Evolutionary conservation across 2,113 vertebrate genomes (phyloP).

Genomic region (Tragelaphus strepsiceros): DNA sequence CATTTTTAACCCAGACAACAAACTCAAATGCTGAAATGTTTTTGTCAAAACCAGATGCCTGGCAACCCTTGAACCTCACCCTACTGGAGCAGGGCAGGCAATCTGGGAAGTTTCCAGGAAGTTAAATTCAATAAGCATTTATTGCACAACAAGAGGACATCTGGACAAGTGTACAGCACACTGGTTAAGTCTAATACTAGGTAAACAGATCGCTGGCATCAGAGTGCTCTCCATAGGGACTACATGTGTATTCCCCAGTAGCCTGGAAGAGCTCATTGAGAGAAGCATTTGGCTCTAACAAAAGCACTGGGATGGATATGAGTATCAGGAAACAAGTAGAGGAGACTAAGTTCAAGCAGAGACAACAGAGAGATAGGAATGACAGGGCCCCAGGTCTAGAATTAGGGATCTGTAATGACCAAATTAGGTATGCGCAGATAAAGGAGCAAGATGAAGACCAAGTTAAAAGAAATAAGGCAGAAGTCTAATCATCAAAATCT

Average conservation of each 20-base stretch:
- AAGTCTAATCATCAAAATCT: neutral
- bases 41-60: conserved; percentile 13
- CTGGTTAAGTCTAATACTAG: neutral
- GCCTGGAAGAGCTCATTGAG: neutral
- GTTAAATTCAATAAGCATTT: conserved; percentile 37
- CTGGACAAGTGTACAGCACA: neutral
- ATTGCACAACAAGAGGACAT: neutral
- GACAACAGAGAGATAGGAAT: neutral
- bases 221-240: neutral
- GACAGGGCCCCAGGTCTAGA: neutral
- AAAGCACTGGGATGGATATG: neutral
- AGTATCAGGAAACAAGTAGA: neutral
- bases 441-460: neutral
- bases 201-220: neutral
- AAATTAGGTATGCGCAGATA: neutral
- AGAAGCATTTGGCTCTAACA: neutral
- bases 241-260: neutral
- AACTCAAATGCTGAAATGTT: neutral
- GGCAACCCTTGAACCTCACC: neutral
- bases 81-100: neutral
- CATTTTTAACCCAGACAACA: neutral
- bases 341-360: neutral
- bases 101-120: conserved; percentile 47
- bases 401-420: neutral
- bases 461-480: neutral